A percentile compares a stretch with the other conserved stretches of the same genome.
These are phyloP conservation scores for Ommatoiulus sabulosus DNA, from an alignment of 2,888 invertebrate genomes.

Conservation along the genomic window DNA sequence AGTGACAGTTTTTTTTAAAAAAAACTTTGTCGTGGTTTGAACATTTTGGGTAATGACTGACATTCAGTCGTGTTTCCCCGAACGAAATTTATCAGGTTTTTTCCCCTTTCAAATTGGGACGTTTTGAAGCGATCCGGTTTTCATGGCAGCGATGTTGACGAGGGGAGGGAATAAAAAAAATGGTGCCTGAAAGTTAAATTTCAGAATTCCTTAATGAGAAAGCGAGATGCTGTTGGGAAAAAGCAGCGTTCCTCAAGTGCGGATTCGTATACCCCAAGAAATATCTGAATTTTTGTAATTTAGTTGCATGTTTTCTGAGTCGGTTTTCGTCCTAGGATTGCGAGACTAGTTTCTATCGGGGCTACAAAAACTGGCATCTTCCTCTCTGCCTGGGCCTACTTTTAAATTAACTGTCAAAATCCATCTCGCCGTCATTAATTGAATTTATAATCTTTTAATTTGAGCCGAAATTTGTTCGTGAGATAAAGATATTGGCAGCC, in stretches of 20 bases:
- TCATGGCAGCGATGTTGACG: neutral
- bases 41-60: neutral
- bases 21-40: too few species aligned
- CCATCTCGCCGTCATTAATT: constrained; percentile 31
- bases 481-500: constrained; percentile 28
- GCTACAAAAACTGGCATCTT: neutral
- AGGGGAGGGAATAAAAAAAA: too few species aligned
- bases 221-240: too few species aligned
- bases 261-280: too few species aligned
- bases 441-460: constrained; percentile 43
- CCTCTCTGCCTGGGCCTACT: neutral
- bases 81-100: too few species aligned
- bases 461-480: constrained; percentile 34
- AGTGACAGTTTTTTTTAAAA: neutral
- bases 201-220: too few species aligned
- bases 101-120: too few species aligned
- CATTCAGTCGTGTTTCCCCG: neutral
- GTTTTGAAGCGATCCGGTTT: neutral
- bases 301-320: too few species aligned
- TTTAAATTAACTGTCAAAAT: constrained; percentile 40
- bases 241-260: too few species aligned
- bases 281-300: too few species aligned
- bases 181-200: too few species aligned
- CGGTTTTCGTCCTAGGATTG: neutral
- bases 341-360: neutral